Percentiles rank a stretch among this genome's conserved stretches.
Conservation (phyloP, 2,113 vertebrate genomes). For the Hypanus sabinus region DNA sequence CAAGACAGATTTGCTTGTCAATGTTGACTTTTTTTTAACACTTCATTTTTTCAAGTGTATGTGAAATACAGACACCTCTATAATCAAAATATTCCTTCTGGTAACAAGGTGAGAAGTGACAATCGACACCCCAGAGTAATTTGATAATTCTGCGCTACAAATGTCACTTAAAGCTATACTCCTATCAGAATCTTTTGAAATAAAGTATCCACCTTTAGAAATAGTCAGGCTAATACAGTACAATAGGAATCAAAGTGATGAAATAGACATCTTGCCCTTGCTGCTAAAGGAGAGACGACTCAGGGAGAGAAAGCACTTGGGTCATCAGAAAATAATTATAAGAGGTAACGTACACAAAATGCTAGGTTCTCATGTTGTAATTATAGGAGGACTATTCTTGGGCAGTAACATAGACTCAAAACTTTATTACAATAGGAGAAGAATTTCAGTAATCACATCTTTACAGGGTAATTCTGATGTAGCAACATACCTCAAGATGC, state of each 20-base stretch:
- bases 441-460: not conserved
- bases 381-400: too few relatives aligned
- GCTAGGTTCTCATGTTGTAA: too few relatives aligned
- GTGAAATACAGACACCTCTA: not conserved
- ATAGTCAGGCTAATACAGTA: not conserved
- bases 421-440: not conserved
- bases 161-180: not conserved
- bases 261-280: not conserved
- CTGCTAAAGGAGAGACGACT: not conserved
- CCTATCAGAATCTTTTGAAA: not conserved
- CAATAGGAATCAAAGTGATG: too few relatives aligned
- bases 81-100: slow-evolving; percentile 4
- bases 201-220: not conserved
- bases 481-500: not conserved
- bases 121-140: not conserved
- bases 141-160: not conserved
- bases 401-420: not conserved
- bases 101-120: not conserved
- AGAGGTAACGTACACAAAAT: too few relatives aligned
- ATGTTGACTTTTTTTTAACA: not conserved
- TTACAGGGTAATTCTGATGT: not conserved
- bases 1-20: not conserved
- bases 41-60: not conserved
- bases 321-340: too few relatives aligned
- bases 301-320: too few relatives aligned